phyloP scores from a whole-genome alignment of 1,140 invertebrate species.

The Solenopsis fugax region DNA sequence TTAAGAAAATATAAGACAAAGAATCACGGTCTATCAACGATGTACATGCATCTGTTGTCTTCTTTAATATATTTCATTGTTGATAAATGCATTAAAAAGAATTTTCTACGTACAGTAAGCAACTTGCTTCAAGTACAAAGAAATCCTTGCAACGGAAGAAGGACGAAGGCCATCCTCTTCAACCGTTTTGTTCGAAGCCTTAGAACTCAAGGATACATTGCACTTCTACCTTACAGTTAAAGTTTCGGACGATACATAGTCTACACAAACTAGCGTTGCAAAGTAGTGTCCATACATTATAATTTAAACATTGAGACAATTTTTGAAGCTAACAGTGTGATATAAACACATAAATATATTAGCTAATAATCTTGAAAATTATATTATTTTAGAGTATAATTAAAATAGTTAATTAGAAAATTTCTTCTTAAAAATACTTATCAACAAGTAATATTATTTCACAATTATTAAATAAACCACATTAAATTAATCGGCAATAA shows the following conservation, averaged over 20 bases:
- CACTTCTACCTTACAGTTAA: too few species aligned
- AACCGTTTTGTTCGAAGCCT: not conserved
- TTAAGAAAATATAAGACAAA: not conserved
- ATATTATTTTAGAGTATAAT: not conserved
- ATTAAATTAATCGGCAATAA: not conserved
- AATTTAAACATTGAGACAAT: not conserved
- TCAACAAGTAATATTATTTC: not conserved
- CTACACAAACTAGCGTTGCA: not conserved
- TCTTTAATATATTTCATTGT: not conserved
- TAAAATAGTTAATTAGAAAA: not conserved
- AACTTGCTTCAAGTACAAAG: not conserved
- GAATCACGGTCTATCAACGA: not conserved
- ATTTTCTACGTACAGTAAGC: not conserved
- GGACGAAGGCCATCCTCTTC: not conserved
- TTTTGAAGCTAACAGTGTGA: not conserved
- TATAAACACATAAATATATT: not conserved
- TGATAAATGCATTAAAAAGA: not conserved
- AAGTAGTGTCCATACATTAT: not conserved
- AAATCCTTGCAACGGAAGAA: not conserved
- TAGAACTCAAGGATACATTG: not conserved
- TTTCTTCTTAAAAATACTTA: not conserved
- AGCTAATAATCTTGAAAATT: not conserved
- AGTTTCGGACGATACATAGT: too few species aligned
- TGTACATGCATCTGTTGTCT: not conserved
- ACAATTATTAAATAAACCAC: not conserved